Evolutionary conservation across 1,140 invertebrate species (phyloP).

Genomic region (Halictus rubicundus): DNA sequence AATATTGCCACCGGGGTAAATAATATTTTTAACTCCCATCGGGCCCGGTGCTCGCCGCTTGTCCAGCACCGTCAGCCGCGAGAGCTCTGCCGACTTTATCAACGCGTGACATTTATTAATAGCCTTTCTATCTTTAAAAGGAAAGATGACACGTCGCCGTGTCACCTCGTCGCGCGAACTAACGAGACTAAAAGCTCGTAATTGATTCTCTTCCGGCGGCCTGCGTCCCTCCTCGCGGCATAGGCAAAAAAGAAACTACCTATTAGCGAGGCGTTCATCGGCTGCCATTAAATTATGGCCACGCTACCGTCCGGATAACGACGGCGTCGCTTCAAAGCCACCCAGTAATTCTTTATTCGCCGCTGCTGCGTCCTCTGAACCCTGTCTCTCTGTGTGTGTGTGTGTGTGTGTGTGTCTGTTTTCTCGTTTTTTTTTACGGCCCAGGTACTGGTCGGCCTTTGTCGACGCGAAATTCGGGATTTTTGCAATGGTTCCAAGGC

Average conservation of each 20-base stretch:
- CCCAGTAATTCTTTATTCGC: constrained; percentile 10
- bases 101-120: constrained; percentile 63
- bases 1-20: not conserved
- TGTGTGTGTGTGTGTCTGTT: not conserved
- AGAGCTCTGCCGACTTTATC: constrained; percentile 51
- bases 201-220: constrained; percentile 64
- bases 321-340: constrained; percentile 28
- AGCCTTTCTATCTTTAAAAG: constrained; percentile 66
- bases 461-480: not conserved
- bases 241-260: constrained; percentile 59
- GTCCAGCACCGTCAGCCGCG: constrained; percentile 33
- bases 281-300: constrained; percentile 58
- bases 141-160: constrained; percentile 61
- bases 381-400: not conserved
- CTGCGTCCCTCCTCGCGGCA: constrained; percentile 18
- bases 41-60: not conserved
- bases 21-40: constrained; percentile 24
- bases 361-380: not conserved
- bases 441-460: not conserved
- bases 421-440: not conserved
- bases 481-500: not conserved
- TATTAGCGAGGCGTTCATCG: constrained; percentile 61
- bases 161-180: constrained; percentile 56
- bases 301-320: constrained; percentile 29
- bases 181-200: constrained; percentile 67